Base-by-base conservation (phyloP, 2,888 invertebrate species). In the Brachylomia viminalis region DNA sequence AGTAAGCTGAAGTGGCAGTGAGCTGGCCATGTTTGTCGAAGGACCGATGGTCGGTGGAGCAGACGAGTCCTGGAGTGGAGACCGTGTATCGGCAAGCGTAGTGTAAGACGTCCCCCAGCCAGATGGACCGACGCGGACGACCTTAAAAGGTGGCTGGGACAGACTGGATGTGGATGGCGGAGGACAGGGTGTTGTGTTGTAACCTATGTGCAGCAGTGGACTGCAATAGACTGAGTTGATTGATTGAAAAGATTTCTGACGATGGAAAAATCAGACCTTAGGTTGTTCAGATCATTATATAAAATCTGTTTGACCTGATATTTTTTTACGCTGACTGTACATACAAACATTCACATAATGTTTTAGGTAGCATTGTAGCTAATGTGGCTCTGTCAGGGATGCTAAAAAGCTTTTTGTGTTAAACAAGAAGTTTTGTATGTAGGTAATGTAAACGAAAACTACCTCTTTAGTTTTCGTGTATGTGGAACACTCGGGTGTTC, bases 371-470 rank as follows among this genome's bases (percentile, higher is more conserved):
- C 30, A 17, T 58, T 45, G 20, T 42, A 56, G 23, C 62, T 42
- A 69, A 77, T 27, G 69, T 33, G 38, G 2, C 30, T 33, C 17
- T 23, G 20, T 49, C 11, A 23, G 20, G 7, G 27, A 54, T 30
- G 30, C 30, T 77, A 47, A 68, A 77, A 61, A 56, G 52, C 59
- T 61, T 72, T 72, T 79, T 72, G 72, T 66, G 72, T 66, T 47
- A 47, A 47, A 72, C 65, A 61, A 47, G 52, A 70, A 70, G 27
- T 58, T 77, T 56, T 42, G 20, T 56, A 20, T 20, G 17, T 33
- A n/a, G 10, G 30, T 54, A 17, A 45, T 4, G 1, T 30, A 15
- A 54, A 49, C 20, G 38, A 20, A 62, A 11, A 69, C 10, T 38
- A 17, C 20, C 7, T 4, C 15, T 47, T 61, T n/a, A 27, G 61